Evolutionary conservation across 1,140 invertebrate genomes (phyloP).

Genomic region (Hirudo medicinalis): DNA sequence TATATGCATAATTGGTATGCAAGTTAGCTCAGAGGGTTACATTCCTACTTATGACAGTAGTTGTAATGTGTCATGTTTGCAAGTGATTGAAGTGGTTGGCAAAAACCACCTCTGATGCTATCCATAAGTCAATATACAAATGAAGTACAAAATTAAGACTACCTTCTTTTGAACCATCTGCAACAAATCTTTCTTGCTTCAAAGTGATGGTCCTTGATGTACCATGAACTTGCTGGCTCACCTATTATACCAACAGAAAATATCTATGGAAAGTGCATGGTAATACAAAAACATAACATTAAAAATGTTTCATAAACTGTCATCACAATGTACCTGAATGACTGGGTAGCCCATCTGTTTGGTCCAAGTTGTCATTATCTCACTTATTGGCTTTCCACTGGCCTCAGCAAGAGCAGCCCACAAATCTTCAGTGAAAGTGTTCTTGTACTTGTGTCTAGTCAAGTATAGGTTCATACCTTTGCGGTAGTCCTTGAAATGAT

Average conservation of each 20-base stretch:
- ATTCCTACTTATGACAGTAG: too few species aligned
- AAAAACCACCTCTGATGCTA: too few species aligned
- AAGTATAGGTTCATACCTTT: conserved; percentile 87
- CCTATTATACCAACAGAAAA: conserved; percentile 26
- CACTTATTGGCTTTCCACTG: conserved; percentile 74
- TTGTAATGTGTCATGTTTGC: too few species aligned
- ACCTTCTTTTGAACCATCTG: conserved; percentile 47
- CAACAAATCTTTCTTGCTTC: conserved; percentile 71
- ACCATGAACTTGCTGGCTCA: conserved; percentile 35
- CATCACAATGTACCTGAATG: conserved; percentile 31
- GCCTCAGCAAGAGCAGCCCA: conserved; percentile 79
- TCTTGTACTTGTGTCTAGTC: conserved; percentile 69
- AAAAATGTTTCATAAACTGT: conserved; percentile 11
- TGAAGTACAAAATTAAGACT: conserved; percentile 19
- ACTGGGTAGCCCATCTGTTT: conserved; percentile 67
- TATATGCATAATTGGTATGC: too few species aligned
- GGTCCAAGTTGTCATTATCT: conserved; percentile 90
- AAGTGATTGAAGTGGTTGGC: too few species aligned
- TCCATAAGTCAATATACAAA: neutral
- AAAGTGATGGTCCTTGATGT: conserved; percentile 54
- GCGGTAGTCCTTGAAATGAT: conserved; percentile 59
- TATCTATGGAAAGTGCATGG: neutral
- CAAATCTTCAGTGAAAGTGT: conserved; percentile 85
- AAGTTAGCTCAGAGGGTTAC: too few species aligned
- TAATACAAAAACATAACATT: conserved; percentile 20